phyloP scores from a whole-genome alignment of 2,888 invertebrate genomes.

The Cenopis cana region DNA sequence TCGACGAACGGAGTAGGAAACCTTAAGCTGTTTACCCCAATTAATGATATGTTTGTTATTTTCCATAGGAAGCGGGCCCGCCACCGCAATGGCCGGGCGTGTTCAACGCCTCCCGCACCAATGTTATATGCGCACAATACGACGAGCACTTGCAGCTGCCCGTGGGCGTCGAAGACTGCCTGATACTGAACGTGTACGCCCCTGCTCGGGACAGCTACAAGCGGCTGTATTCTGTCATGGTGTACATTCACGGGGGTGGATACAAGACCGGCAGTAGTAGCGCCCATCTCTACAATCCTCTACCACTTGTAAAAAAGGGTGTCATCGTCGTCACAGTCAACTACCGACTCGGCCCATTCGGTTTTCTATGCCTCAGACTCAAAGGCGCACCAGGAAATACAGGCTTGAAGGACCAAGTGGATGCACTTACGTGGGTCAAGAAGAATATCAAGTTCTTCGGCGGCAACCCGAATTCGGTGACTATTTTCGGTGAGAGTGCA shows the following conservation, averaged over 20 bases:
- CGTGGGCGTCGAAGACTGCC: conserved; percentile 46
- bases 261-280: conserved; percentile 42
- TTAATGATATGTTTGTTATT: background rate
- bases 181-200: conserved; percentile 45
- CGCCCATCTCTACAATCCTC: conserved; percentile 44
- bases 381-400: conserved; percentile 47
- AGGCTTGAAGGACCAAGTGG: conserved; percentile 47
- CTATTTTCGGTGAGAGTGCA: conserved; percentile 47
- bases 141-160: conserved; percentile 43
- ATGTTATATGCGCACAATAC: conserved; percentile 44
- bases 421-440: conserved; percentile 46
- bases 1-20: too few relatives aligned
- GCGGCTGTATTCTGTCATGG: conserved; percentile 45
- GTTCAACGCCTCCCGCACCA: conserved; percentile 43
- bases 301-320: conserved; percentile 44
- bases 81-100: conserved; percentile 46
- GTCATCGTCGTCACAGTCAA: conserved; percentile 47
- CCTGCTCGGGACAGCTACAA: conserved; percentile 42
- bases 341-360: conserved; percentile 47
- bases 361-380: conserved; percentile 47
- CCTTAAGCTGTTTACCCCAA: too few relatives aligned
- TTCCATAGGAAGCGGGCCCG: conserved; percentile 46
- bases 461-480: conserved; percentile 45
- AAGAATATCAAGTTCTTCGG: conserved; percentile 46
- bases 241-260: conserved; percentile 47